These are phyloP conservation scores for Neoascia interrupta DNA, from an alignment of 2,888 invertebrate genomes.

Conservation along the genomic window DNA sequence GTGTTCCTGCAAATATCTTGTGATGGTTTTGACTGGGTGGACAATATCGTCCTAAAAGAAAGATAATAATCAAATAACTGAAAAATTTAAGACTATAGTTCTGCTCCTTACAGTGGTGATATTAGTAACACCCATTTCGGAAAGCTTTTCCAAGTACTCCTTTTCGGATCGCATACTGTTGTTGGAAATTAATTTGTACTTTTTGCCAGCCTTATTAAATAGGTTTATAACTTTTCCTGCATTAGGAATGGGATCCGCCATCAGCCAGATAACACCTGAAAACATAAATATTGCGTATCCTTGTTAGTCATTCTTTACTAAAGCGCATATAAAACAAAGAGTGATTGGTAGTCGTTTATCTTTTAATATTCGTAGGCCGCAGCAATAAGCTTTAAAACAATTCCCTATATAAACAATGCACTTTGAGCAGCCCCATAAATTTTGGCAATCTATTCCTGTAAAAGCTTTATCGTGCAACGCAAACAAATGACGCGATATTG, in stretches of 20 bases:
- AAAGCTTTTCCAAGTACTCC: conserved; percentile 74
- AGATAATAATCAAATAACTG: background rate
- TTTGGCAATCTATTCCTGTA: too few species aligned
- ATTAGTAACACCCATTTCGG: conserved; percentile 71
- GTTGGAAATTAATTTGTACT: conserved; percentile 78
- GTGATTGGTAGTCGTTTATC: too few species aligned
- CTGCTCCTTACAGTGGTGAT: conserved; percentile 59
- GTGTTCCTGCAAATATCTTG: conserved; percentile 79
- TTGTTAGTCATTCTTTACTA: too few species aligned
- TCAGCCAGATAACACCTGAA: conserved; percentile 81
- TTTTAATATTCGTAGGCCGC: too few species aligned
- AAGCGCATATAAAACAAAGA: too few species aligned
- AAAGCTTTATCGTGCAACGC: too few species aligned
- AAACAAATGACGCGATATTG: too few species aligned
- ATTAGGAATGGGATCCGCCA: conserved; percentile 76
- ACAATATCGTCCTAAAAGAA: conserved; percentile 78
- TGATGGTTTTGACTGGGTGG: conserved; percentile 79
- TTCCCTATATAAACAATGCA: too few species aligned
- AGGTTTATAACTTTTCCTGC: conserved; percentile 76
- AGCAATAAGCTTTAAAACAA: too few species aligned
- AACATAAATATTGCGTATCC: too few species aligned
- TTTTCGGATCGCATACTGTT: conserved; percentile 77
- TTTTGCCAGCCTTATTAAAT: conserved; percentile 78
- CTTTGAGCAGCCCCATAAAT: too few species aligned
- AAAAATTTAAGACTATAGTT: background rate